Base-by-base conservation (phyloP, 37 sponge, comb jelly and placozoan species). In the Amphimedon queenslandica region DNA sequence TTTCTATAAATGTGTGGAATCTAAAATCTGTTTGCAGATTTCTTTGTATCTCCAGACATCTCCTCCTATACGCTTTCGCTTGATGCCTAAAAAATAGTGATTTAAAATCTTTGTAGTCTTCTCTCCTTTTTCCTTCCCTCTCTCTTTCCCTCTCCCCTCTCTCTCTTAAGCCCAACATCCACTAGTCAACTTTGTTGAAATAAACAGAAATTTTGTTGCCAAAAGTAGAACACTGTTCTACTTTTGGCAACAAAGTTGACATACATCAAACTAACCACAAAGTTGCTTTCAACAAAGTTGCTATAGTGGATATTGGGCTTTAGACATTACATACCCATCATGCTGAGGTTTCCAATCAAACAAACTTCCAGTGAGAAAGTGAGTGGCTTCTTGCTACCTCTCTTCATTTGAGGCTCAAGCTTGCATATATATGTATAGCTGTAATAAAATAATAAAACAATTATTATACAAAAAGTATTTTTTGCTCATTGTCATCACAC, bases 321-420 rank as follows among this genome's bases (percentile, higher is more conserved):
- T n/a, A n/a, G n/a, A n/a, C n/a, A n/a, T n/a, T n/a, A 43, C 89
- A 55, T 35, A 92, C 97, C 97, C 28, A 90, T 64, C 72, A 96
- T 73, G 24, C 89, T 83, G 63, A 96, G 60, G 4, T 70, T 75
- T 30, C 91, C 84, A 13, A 96, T 42, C 11, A 87, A 71, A 42
- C 97, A 96, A 24, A 96, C 81, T 69, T 96, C 97, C 42, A 96
- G 63, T 36, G 89, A 82, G 60, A 96, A 96, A 33, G 70, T 75
- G 4, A 96, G 67, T 20, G 24, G 60, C 37, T 70, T 80, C n/a
- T 58, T 71, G 55, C 31, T 20, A 25, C 37, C 47, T 77, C 57
- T 34, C 42, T 73, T 28, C 56, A 30, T 36, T 35, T 47, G 11
- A 28, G 58, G 47, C 40, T 79, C 28, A 70, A 74, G 51, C 83